phyloP scores from a whole-genome alignment of 1,140 invertebrate species.

The Neodiprion lecontei region DNA sequence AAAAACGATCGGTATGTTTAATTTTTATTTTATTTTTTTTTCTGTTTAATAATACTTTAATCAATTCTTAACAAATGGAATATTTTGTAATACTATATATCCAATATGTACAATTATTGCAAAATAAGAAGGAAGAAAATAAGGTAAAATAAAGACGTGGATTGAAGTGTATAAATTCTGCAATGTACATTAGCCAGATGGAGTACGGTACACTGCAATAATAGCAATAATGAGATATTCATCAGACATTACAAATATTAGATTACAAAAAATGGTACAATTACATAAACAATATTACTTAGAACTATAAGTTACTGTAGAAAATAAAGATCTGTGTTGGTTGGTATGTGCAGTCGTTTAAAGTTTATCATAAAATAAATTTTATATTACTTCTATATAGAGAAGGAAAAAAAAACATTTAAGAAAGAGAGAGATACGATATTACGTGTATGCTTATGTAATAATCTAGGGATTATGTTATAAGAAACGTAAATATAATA shows the following conservation, averaged over 20 bases:
- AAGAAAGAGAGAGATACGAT: too few relatives aligned
- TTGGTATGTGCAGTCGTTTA: not conserved
- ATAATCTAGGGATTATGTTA: too few relatives aligned
- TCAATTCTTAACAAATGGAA: constrained; percentile 59
- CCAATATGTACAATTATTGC: constrained; percentile 54
- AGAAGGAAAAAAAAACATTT: too few relatives aligned
- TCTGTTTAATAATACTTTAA: constrained; percentile 56
- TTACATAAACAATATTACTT: not conserved
- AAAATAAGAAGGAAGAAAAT: constrained; percentile 41
- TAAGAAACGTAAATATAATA: too few relatives aligned
- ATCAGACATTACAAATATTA: not conserved
- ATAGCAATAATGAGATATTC: not conserved
- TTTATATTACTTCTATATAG: not conserved
- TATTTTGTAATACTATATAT: constrained; percentile 55
- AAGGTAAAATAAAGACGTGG: not conserved
- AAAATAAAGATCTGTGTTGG: not conserved
- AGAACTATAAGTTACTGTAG: not conserved
- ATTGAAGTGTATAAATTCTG: constrained; percentile 31
- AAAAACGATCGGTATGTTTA: too few relatives aligned
- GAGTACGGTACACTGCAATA: too few relatives aligned
- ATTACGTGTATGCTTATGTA: too few relatives aligned
- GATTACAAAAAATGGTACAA: not conserved
- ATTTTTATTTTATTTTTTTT: not conserved
- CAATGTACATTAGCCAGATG: constrained; percentile 38
- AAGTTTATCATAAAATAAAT: not conserved